These are phyloP conservation scores for Ophioninae sp. DNA, from an alignment of 2,888 invertebrate species.

Conservation along the genomic window DNA sequence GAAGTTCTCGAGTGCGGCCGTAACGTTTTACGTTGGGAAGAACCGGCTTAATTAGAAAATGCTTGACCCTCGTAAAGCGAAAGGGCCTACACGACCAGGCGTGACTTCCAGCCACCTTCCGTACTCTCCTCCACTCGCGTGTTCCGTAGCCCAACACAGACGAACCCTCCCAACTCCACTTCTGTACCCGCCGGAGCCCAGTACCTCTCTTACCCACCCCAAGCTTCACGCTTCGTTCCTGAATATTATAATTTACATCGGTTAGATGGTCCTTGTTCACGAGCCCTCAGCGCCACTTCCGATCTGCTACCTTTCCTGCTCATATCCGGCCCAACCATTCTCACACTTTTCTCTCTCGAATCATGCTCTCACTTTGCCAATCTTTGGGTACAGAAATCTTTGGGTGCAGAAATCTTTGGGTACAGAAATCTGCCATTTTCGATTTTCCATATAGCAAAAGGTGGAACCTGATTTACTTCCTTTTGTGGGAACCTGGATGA, in stretches of 20 bases:
- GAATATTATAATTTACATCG: conserved; percentile 66
- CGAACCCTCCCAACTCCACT: conserved; percentile 8
- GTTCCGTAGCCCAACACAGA: conserved; percentile 32
- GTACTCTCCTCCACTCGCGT: conserved; percentile 56
- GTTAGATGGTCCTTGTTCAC: conserved; percentile 53
- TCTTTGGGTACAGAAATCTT: too few relatives aligned
- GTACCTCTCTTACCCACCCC: conserved; percentile 26
- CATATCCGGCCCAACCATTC: not conserved
- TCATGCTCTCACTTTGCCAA: not conserved
- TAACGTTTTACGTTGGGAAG: conserved; percentile 72
- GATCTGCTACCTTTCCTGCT: conserved; percentile 50
- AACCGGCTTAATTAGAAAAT: conserved; percentile 76
- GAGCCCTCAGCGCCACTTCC: conserved; percentile 50
- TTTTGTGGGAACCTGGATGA: too few relatives aligned
- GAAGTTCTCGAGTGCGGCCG: conserved; percentile 65
- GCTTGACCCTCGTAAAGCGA: conserved; percentile 74
- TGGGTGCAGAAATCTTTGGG: too few relatives aligned
- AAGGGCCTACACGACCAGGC: conserved; percentile 49
- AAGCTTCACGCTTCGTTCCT: conserved; percentile 23
- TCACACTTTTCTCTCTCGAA: not conserved
- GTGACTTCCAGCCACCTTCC: conserved; percentile 52
- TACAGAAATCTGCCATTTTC: too few relatives aligned
- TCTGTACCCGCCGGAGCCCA: conserved; percentile 42
- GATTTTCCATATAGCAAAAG: too few relatives aligned
- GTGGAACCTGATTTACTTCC: too few relatives aligned